Evolutionary conservation across 2,888 invertebrate species (phyloP), one percentile per base, ranked within the genome.

Genomic region (Zaprionus obscuricornis): DNA sequence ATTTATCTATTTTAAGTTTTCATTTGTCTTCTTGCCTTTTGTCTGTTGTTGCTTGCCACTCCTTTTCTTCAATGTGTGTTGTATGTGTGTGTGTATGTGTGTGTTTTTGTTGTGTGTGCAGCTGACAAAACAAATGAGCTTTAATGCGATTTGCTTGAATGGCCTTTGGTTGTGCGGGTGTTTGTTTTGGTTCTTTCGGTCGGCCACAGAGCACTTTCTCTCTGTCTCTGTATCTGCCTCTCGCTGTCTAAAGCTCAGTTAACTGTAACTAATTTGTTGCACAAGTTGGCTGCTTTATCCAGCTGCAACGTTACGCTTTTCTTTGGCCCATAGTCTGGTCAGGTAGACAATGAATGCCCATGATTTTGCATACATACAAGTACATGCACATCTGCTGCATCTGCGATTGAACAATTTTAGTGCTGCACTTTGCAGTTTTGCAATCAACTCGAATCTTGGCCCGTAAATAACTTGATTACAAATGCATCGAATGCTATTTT

Each of bases 111-210:
- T 29, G 34, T 20, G 24, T 43, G 65, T 86, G 69, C 88, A 87
- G 87, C 88, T 87, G 88, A 78, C 85, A 88, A 76, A 88, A 88
- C 88, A 88, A 88, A 88, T 88, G 84, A 86, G 79, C 74, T 84
- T 76, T 81, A 85, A 87, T 86, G 81, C 79, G 83, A 78, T 86
- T 73, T 73, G 87, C 74, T 75, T 82, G 78, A 85, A 85, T 82
- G 82, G 69, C 73, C 67, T 58, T 39, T 13, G 46, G 17, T 45
- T 47, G 66, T 70, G 78, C 74, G 74, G 76, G 77, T 62, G 57
- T 64, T 68, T 67, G 68, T 46, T 67, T 64, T 69, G 62, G 22
- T 42, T 46, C 49, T 52, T 33, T 67, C n/a, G 56, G 43, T 18
- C 47, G 51, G 46, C 67, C 45, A 40, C 47, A 40, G 36, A 60